Percentiles rank a stretch among this genome's conserved stretches.
These are phyloP conservation scores for Drosophila saltans DNA, from an alignment of 1,140 invertebrate genomes.

Conservation along the genomic window DNA sequence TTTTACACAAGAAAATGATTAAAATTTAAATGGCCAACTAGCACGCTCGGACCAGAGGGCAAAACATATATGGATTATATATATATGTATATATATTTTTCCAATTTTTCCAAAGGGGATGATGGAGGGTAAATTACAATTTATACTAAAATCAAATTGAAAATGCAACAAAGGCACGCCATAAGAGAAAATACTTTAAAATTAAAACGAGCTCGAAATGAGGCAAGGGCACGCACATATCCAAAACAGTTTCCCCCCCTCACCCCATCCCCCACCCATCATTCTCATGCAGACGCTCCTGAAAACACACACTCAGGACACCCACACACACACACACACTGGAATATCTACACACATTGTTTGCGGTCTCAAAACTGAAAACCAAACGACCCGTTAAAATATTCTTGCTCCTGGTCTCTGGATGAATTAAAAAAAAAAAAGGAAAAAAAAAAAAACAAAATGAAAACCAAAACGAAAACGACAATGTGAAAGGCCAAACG, in stretches of 20 bases:
- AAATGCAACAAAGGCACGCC: conserved; percentile 39
- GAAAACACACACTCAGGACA: neutral
- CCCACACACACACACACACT: conserved; percentile 1
- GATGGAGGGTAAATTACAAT: neutral
- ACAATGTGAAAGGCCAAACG: neutral
- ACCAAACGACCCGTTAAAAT: conserved; percentile 25
- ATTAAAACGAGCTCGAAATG: conserved; percentile 61
- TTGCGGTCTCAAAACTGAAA: conserved; percentile 10
- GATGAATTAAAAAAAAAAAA: conserved; percentile 8
- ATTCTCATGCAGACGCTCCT: too few species aligned
- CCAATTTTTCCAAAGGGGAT: conserved; percentile 16
- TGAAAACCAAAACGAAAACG: neutral
- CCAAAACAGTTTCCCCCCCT: conserved; percentile 3
- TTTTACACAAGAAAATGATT: conserved; percentile 70
- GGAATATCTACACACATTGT: conserved; percentile 17
- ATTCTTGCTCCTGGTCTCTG: conserved; percentile 15
- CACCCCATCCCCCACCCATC: too few species aligned
- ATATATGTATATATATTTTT: neutral
- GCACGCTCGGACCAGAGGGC: conserved; percentile 36
- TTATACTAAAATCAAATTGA: conserved; percentile 44
- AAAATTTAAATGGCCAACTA: conserved; percentile 54
- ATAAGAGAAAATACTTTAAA: conserved; percentile 38
- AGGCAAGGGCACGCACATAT: conserved; percentile 45
- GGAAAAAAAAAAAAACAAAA: conserved; percentile 5
- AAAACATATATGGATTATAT: conserved; percentile 4